Base-by-base conservation (phyloP, 2,113 vertebrate genomes). In the Pelusios castaneus region DNA sequence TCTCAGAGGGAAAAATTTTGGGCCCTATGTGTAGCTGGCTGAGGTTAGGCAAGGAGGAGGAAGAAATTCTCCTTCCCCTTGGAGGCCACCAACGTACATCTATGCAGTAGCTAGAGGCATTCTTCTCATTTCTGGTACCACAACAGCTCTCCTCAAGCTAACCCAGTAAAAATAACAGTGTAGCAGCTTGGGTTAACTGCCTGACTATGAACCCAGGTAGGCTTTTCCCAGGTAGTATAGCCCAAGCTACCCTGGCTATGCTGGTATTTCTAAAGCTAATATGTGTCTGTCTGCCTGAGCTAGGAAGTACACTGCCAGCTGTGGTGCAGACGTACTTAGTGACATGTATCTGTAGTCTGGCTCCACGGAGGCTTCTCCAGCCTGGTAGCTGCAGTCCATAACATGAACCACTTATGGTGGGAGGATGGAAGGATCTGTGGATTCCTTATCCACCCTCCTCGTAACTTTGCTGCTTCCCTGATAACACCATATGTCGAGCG, bases 361-460 rank as follows among this genome's bases (percentile, higher is more conserved):
- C 2, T 43, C 76, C 43, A 85, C 51, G 51, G 77, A 80, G 79
- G 19, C 31, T 49, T 2, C 22, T 75, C 21, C 80, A 76, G 38
- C 25, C 38, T 16, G 2, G 9, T 43, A 13, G 17, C 70, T 47
- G 70, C 27, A 8, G 16, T 47, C 34, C 0, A 0, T 34, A 56
- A 19, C 27, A 17, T 31, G 34, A 80, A 11, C 29, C 60, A 34
- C 60, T 13, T 67, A 9, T 25, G 47, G 21, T 73, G 1, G 70
- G 24, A 75, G 38, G 9, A 41, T 25, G n/a, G 41, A 22, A 41
- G 10, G 22, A 75, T n/a, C 24, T 73, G 8, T 51, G 51, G 11
- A 73, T 88, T 88, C 91, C 84, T 67, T 51, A 24, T 52, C 78
- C n/a, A 63, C 29, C 34, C 27, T 29, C 19, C 8, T 11, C 12